Conservation (phyloP, 2,888 invertebrate genomes). For the Branchellion lobata region DNA sequence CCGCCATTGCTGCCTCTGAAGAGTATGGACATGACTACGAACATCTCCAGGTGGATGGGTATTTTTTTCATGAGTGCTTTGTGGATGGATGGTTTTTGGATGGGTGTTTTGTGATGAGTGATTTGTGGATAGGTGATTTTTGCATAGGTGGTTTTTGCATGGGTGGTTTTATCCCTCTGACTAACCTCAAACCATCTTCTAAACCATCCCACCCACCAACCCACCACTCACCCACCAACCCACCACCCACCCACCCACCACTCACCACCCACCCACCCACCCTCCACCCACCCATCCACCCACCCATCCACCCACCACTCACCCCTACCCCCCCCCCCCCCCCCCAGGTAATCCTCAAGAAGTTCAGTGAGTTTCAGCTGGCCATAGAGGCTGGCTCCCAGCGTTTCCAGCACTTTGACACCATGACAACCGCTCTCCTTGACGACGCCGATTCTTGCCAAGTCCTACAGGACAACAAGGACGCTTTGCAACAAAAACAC, state of each 20-base stretch:
- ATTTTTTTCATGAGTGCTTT: no score
- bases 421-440: conserved; percentile 66
- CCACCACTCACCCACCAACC: background rate
- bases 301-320: no score
- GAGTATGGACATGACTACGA: conserved; percentile 97
- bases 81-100: no score
- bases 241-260: no score
- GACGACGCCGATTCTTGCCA: conserved; percentile 73
- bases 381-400: conserved; percentile 81
- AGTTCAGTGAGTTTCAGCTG: conserved; percentile 85
- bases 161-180: background rate
- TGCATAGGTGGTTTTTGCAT: background rate
- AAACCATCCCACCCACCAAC: background rate
- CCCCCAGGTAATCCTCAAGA: conserved; percentile 73
- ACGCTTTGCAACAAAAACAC: conserved; percentile 79
- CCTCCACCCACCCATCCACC: no score
- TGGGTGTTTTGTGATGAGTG: background rate
- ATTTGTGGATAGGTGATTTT: no score
- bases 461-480: conserved; percentile 68
- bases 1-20: conserved; percentile 83
- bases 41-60: conserved; percentile 71
- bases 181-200: background rate
- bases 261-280: no score
- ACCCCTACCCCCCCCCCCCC: no score
- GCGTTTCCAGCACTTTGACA: conserved; percentile 70